Conservation (phyloP, 2,888 invertebrate genomes). For the Spialia ferax region DNA sequence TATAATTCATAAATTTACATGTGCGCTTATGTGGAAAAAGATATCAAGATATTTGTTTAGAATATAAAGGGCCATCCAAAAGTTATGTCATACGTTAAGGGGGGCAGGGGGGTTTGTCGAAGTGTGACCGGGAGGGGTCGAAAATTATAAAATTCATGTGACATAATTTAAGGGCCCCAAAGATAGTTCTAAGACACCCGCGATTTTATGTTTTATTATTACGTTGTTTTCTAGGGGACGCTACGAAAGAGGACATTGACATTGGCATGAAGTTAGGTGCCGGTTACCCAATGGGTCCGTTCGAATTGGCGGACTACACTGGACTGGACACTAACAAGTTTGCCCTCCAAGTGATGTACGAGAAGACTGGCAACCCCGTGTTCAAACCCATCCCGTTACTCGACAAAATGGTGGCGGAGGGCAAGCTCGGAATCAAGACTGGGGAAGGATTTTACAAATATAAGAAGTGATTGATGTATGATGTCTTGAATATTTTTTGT, state of each 20-base stretch:
- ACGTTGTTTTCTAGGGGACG: constrained; percentile 83
- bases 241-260: constrained; percentile 92
- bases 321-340: constrained; percentile 93
- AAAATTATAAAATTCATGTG: too few relatives aligned
- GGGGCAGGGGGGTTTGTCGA: too few relatives aligned
- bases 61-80: too few relatives aligned
- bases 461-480: too few relatives aligned
- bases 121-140: too few relatives aligned
- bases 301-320: constrained; percentile 94
- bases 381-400: constrained; percentile 87
- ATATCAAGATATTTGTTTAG: too few relatives aligned
- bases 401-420: constrained; percentile 90
- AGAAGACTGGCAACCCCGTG: constrained; percentile 83
- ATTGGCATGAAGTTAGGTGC: constrained; percentile 97
- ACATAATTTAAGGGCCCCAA: too few relatives aligned
- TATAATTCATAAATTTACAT: too few relatives aligned
- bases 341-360: constrained; percentile 93
- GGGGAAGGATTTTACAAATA: constrained; percentile 95
- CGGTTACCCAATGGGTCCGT: constrained; percentile 96
- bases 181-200: too few relatives aligned
- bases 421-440: constrained; percentile 92
- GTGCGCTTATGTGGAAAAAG: too few relatives aligned
- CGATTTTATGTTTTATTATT: neutral
- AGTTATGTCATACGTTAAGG: too few relatives aligned
- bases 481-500: too few relatives aligned